Base-by-base conservation (phyloP, 2,113 vertebrate species). In the Platysteira castanea region DNA sequence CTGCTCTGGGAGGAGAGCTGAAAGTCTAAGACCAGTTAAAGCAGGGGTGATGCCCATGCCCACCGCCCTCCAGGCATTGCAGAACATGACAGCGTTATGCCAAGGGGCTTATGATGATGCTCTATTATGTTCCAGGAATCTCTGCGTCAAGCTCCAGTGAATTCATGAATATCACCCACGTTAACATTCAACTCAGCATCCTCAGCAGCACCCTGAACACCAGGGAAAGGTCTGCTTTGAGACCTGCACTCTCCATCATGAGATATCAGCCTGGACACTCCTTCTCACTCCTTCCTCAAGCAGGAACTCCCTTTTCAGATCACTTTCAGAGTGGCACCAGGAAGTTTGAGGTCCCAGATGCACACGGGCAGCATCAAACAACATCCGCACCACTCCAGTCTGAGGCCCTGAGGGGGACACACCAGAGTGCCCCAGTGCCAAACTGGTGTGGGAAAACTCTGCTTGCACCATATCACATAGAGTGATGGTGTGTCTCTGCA, bases 31-130 rank as follows among this genome's bases (percentile, higher is more conserved):
- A 8, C 14, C 44, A 5, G 53, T 21, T 42, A 30, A 46, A 92
- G 31, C 14, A 80, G 21, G 39, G 41, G 23, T 33, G 71, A 37
- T 67, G 64, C 54, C 94, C 80, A 52, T 10, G 8, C 39, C 30
- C 39, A 28, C 18, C 0, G 0, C 15, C 46, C 75, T 39, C 59
- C 2, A n/a, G 28, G 44, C 64, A 15, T 0, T 10, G 68, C 87
- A 64, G 52, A 94, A 59, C 59, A 49, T 2, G 11, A 10, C 35
- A 56, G 33, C 0, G 1, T 42, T 20, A 59, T 3, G 13, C 21
- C 9, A 39, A 78, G 47, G 50, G 74, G 77, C 17, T 89, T 13
- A 5, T 33, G 42, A 95, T 33, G 78, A 87, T 76, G 90, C 67
- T 83, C 80, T 21, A 17, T 87, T 52, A 87, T 30, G 84, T 65